Evolutionary conservation across 1,140 invertebrate species (phyloP).

Genomic region (Trichomalopsis sarcophagae): DNA sequence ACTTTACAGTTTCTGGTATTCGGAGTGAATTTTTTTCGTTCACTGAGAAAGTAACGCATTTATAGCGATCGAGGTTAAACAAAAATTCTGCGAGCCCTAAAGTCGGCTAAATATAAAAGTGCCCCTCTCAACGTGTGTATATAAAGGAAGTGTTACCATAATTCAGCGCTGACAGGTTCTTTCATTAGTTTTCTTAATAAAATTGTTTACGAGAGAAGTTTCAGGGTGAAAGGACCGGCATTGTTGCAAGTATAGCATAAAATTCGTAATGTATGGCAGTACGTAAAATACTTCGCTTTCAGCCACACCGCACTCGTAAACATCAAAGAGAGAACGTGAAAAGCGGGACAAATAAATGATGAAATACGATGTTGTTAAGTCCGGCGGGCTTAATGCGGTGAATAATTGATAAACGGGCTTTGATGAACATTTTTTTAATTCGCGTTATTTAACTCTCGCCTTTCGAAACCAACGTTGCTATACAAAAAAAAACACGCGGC

Average conservation of each 20-base stretch:
- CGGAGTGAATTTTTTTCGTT: not conserved
- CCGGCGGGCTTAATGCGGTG: slow-evolving; percentile 12
- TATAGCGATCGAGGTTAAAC: not conserved
- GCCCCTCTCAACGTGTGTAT: not conserved
- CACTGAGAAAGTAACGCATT: not conserved
- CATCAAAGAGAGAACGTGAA: slow-evolving; percentile 37
- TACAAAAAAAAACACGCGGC: not conserved
- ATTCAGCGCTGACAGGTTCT: slow-evolving; percentile 12
- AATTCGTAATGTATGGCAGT: slow-evolving; percentile 42
- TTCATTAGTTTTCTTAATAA: slow-evolving; percentile 48
- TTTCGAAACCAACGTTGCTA: not conserved
- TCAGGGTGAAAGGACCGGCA: slow-evolving; percentile 21
- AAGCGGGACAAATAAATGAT: slow-evolving; percentile 48
- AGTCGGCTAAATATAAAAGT: slow-evolving; percentile 26
- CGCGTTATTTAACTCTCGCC: not conserved
- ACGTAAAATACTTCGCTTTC: slow-evolving; percentile 40
- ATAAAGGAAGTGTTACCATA: slow-evolving; percentile 30
- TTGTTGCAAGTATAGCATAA: slow-evolving; percentile 45
- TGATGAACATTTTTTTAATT: slow-evolving; percentile 37
- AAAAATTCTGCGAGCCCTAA: not conserved
- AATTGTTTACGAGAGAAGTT: slow-evolving; percentile 37
- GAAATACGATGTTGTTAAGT: slow-evolving; percentile 43
- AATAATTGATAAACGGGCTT: slow-evolving; percentile 27
- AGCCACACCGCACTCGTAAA: slow-evolving; percentile 37
- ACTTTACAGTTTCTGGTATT: not conserved